Evolutionary conservation across 2,113 vertebrate genomes (phyloP), one percentile per base, ranked within the genome.

Genomic region (Callipepla squamata): DNA sequence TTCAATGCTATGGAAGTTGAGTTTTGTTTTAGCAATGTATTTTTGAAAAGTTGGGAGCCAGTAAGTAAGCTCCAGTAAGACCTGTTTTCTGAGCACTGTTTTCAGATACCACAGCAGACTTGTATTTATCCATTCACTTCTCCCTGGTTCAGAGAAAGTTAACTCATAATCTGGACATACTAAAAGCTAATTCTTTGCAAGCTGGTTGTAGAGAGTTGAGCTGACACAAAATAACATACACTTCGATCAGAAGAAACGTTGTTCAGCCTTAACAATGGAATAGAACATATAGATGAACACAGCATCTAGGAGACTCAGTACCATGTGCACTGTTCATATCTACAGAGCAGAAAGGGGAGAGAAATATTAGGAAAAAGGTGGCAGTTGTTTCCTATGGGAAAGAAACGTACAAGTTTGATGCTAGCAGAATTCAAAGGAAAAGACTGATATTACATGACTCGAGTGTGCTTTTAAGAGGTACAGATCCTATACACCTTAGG

Each of bases 21-120:
- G 21, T 26, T 91, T 42, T 58, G 13, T 0, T 82, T 58, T 45
- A 50, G 15, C 15, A 7, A 20, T 9, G 2, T 9, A 34, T 48
- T 72, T n/a, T 63, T 38, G 1, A 42, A 61, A 7, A 20, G 6
- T 3, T 19, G 15, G 11, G 10, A 0, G 4, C 36, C 36, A 36
- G 36, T 36, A 36, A 36, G 36, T 5, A 3, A 50, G 47, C 55
- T 53, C 6, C 42, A 67, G 17, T 15, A 13, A 61, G 28, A 38
- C 5, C 20, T 1, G 0, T 50, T 85, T 67, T 67, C 34, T 11
- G 12, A 66, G 3, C 2, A 5, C 4, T 40, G 70, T 76, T 53
- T 85, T 44, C 57, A 79, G 51, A 59, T 21, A 4, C 36, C 5
- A 2, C n/a, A 25, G 82, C 44, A 83, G 19, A 65, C 21, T 32